These are phyloP conservation scores for Synergus japonicus DNA, from an alignment of 2,888 invertebrate genomes.

Conservation along the genomic window DNA sequence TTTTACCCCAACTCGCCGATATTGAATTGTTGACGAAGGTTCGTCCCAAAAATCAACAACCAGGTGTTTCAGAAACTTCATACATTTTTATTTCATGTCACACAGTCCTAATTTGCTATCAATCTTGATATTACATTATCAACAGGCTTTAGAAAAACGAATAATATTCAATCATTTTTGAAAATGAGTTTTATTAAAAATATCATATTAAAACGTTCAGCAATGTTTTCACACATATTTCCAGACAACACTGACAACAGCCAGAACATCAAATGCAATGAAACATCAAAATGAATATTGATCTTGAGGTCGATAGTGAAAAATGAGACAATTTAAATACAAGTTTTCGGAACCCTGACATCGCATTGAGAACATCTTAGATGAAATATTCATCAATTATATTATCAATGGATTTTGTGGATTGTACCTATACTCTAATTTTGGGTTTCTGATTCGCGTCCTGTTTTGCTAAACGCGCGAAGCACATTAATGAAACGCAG, in stretches of 20 bases:
- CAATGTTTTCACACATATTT: conserved; percentile 49
- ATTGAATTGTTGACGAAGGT: conserved; percentile 38
- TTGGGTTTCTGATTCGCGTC: conserved; percentile 17
- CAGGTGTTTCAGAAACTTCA: conserved; percentile 15
- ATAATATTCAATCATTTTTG: not conserved
- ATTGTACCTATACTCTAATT: conserved; percentile 23
- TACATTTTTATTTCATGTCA: conserved; percentile 21
- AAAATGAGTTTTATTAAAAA: not conserved
- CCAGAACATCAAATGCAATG: conserved; percentile 67
- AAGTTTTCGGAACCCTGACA: too few relatives aligned
- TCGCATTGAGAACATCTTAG: not conserved
- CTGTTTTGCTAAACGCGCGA: conserved; percentile 44
- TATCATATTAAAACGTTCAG: not conserved
- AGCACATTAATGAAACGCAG: conserved; percentile 49
- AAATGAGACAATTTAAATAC: not conserved
- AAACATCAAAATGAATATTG: conserved; percentile 49
- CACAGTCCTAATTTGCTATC: not conserved
- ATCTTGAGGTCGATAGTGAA: not conserved
- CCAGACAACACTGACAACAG: conserved; percentile 64
- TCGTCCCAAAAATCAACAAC: not conserved
- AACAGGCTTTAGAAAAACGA: not conserved
- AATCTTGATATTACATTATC: not conserved
- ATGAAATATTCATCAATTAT: not conserved
- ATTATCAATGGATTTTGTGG: conserved; percentile 7
- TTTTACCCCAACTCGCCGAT: conserved; percentile 21